These are phyloP conservation scores for Thalassaphorura encarpata DNA, from an alignment of 1,140 invertebrate genomes.

Conservation along the genomic window DNA sequence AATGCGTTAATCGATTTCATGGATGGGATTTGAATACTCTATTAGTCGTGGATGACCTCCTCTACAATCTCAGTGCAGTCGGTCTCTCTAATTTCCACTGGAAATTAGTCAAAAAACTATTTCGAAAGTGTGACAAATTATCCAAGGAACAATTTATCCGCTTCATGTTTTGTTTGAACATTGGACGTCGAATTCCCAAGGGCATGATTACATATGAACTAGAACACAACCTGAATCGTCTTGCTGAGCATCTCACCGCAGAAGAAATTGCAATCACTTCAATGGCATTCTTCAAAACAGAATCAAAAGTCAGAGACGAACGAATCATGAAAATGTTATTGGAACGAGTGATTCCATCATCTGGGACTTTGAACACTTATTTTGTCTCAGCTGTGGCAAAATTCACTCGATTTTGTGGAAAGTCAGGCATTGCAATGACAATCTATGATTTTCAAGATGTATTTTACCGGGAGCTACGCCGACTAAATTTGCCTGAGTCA, in stretches of 20 bases:
- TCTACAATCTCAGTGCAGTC: conserved; percentile 40
- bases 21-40: conserved; percentile 35
- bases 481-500: conserved; percentile 39
- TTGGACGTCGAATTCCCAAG: conserved; percentile 35
- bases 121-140: conserved; percentile 39
- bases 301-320: conserved; percentile 42
- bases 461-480: conserved; percentile 38
- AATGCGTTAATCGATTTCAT: conserved; percentile 40
- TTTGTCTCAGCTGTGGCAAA: conserved; percentile 46
- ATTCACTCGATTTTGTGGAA: conserved; percentile 41
- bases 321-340: conserved; percentile 40
- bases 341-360: conserved; percentile 35
- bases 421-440: conserved; percentile 31
- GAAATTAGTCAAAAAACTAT: conserved; percentile 40
- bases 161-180: conserved; percentile 45
- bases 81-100: conserved; percentile 39
- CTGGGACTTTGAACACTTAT: conserved; percentile 42
- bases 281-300: conserved; percentile 51
- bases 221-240: conserved; percentile 41
- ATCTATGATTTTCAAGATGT: conserved; percentile 35
- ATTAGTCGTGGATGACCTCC: conserved; percentile 43
- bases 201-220: conserved; percentile 45
- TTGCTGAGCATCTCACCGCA: conserved; percentile 40
- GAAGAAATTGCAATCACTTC: conserved; percentile 48
- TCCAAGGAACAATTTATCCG: conserved; percentile 45